phyloP scores from a whole-genome alignment of 2,113 vertebrate genomes.

The Mugil cephalus region DNA sequence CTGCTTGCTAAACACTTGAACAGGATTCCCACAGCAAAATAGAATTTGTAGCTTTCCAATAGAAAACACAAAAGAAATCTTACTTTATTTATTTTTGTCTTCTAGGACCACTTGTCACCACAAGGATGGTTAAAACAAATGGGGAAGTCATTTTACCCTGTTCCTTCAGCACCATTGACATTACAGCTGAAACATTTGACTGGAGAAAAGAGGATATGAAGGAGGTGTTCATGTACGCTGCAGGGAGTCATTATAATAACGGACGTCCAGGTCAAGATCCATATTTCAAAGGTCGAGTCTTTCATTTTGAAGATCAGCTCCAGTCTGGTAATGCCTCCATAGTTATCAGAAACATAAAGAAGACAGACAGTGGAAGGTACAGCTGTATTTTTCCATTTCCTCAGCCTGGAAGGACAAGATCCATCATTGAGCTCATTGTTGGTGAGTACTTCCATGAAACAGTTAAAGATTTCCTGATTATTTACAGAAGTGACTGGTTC shows the following conservation, averaged over 20 bases:
- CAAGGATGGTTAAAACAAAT: accelerated
- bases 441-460: background rate
- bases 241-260: too few relatives aligned
- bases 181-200: accelerated
- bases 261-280: background rate
- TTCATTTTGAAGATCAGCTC: background rate
- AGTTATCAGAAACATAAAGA: background rate
- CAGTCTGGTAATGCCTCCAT: constrained; percentile 2
- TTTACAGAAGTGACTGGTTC: too few relatives aligned
- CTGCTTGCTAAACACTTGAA: too few relatives aligned
- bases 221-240: constrained; percentile 27
- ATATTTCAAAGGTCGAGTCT: constrained; percentile 26
- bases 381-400: background rate
- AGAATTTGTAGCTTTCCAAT: too few relatives aligned
- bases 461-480: too few relatives aligned
- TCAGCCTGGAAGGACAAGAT: accelerated
- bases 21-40: too few relatives aligned
- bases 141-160: constrained; percentile 3
- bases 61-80: too few relatives aligned
- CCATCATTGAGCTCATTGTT: background rate
- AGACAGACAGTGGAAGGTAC: background rate
- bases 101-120: accelerated
- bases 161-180: background rate
- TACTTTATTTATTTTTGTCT: constrained; percentile 2
- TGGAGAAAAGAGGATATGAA: background rate